Conservation (phyloP, 2,797 vertebrate species). For the Gallinago solitaria region DNA sequence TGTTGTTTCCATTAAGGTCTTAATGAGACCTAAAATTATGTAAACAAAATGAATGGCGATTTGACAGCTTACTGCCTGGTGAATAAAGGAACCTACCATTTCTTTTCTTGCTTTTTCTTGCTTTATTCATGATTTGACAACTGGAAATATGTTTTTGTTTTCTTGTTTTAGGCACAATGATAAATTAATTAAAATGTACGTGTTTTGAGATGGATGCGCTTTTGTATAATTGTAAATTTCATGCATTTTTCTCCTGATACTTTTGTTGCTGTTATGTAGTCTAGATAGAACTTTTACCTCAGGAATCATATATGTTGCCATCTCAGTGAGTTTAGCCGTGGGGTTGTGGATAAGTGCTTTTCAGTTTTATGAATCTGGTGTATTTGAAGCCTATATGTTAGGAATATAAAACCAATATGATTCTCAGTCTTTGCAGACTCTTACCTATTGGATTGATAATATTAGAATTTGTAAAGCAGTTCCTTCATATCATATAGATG, state of each 20-base stretch:
- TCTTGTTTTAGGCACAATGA: neutral
- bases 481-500: neutral
- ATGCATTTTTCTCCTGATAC: neutral
- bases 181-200: conserved; percentile 7
- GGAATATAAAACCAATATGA: neutral
- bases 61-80: conserved; percentile 78
- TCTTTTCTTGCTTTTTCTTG: conserved; percentile 21
- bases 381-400: neutral
- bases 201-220: neutral
- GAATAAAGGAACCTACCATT: conserved; percentile 62
- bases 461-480: neutral
- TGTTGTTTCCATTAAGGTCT: conserved; percentile 85
- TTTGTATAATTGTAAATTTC: conserved; percentile 7
- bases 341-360: neutral
- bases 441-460: neutral
- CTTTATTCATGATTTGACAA: conserved; percentile 36
- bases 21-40: conserved; percentile 80
- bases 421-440: neutral
- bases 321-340: neutral
- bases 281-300: neutral
- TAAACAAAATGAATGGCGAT: conserved; percentile 78
- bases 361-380: neutral
- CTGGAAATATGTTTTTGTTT: conserved; percentile 60
- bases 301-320: neutral
- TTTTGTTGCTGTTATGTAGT: neutral